Percentiles rank a stretch among this genome's conserved stretches.
These are phyloP conservation scores for Disparrhopalites patrizii DNA, from an alignment of 2,888 invertebrate species.

Conservation along the genomic window DNA sequence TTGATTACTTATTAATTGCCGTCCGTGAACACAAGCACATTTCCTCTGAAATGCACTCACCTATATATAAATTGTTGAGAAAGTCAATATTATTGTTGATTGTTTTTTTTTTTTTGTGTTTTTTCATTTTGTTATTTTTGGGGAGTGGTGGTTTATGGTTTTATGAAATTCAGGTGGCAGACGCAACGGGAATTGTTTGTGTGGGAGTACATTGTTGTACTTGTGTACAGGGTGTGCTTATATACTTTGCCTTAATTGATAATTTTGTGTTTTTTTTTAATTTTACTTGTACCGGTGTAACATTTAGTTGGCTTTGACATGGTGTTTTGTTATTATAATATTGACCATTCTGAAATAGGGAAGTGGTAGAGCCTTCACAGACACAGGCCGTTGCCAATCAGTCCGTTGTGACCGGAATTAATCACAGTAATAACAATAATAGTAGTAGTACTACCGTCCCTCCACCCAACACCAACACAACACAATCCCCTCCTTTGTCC, in stretches of 20 bases:
- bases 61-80: no score
- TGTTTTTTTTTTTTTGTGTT: conserved; percentile 13
- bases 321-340: background rate
- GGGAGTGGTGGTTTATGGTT: background rate
- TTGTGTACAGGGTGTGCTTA: no score
- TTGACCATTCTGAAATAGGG: conserved; percentile 18
- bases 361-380: conserved; percentile 36
- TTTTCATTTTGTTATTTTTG: conserved; percentile 15
- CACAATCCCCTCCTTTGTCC: conserved; percentile 45
- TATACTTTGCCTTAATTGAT: background rate
- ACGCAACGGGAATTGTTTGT: no score
- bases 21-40: no score
- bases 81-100: no score
- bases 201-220: no score
- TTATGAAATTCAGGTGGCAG: no score
- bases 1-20: no score
- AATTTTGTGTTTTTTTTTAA: background rate
- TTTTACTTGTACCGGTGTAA: background rate
- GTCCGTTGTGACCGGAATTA: conserved; percentile 19
- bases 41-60: no score
- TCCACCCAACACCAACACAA: no score
- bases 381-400: background rate
- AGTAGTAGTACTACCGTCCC: conserved; percentile 22
- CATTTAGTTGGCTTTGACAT: background rate
- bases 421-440: conserved; percentile 30